A percentile compares a stretch with the other conserved stretches of the same genome.
phyloP scores from a whole-genome alignment of 2,888 invertebrate species.

The Amorpha juglandis region DNA sequence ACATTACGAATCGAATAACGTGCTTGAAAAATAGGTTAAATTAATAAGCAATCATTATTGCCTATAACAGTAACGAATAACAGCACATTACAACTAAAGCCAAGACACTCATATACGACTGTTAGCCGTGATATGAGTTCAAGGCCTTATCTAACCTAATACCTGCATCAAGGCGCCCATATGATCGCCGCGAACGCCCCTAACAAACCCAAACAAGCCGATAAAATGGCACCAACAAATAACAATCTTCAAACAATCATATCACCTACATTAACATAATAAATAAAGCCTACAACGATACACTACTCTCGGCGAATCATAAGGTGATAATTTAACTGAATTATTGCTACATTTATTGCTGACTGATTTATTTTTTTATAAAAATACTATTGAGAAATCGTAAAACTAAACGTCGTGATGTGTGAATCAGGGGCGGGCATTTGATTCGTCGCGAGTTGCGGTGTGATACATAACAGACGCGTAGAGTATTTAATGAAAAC shows the following conservation, averaged over 20 bases:
- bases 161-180: background rate
- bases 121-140: background rate
- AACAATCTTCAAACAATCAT: background rate
- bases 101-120: background rate
- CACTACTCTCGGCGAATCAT: constrained; percentile 1
- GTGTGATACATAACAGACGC: background rate
- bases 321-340: background rate
- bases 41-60: background rate
- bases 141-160: background rate
- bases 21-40: background rate
- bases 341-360: background rate
- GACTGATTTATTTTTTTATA: background rate
- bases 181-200: background rate
- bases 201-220: background rate
- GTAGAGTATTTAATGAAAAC: background rate
- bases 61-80: background rate
- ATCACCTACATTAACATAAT: background rate
- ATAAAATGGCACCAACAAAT: background rate
- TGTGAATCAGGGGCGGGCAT: background rate
- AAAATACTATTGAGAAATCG: background rate
- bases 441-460: constrained; percentile 4
- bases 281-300: background rate
- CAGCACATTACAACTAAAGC: background rate
- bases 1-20: background rate
- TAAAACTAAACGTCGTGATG: background rate